Evolutionary conservation across 2,797 vertebrate genomes (phyloP).

Genomic region (Pseudochromis fuscus): DNA sequence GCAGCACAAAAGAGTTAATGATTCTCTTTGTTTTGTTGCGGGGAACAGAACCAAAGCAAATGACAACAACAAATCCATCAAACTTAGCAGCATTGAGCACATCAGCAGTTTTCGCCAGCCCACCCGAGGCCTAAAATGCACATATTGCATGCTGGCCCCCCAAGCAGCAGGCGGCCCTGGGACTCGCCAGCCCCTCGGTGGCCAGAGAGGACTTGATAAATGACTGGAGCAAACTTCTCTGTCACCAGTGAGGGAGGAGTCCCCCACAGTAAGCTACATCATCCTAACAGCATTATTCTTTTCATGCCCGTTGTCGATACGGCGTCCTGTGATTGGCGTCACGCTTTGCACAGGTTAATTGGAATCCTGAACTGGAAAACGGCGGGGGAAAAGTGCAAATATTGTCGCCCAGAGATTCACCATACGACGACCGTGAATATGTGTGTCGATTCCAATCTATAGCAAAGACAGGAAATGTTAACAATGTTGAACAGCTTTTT

Average conservation of each 20-base stretch:
- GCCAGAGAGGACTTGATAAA: conserved; percentile 88
- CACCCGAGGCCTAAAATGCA: conserved; percentile 91
- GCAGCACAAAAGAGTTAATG: conserved; percentile 94
- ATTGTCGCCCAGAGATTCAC: conserved; percentile 74
- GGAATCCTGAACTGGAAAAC: conserved; percentile 86
- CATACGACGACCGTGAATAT: conserved; percentile 54
- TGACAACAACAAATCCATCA: conserved; percentile 95
- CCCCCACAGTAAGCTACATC: conserved; percentile 80
- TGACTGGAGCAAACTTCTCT: conserved; percentile 86
- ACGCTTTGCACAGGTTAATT: conserved; percentile 86
- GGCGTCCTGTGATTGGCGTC: conserved; percentile 82
- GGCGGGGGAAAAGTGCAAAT: conserved; percentile 77
- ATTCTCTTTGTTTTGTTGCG: conserved; percentile 89
- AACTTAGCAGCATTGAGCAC: conserved; percentile 91
- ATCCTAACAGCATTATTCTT: conserved; percentile 83
- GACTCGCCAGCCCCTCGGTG: conserved; percentile 76
- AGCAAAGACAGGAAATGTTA: conserved; percentile 61
- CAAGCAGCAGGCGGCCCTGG: conserved; percentile 84
- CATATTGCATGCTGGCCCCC: conserved; percentile 82
- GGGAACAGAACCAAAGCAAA: conserved; percentile 86
- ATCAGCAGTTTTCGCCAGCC: conserved; percentile 92
- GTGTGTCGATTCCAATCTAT: conserved; percentile 66
- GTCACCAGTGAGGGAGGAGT: conserved; percentile 82
- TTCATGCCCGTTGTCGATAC: conserved; percentile 80
- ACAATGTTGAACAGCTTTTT: conserved; percentile 54